These are phyloP conservation scores for Trypoxylus dichotomus DNA, from an alignment of 1,140 invertebrate species.

Conservation along the genomic window DNA sequence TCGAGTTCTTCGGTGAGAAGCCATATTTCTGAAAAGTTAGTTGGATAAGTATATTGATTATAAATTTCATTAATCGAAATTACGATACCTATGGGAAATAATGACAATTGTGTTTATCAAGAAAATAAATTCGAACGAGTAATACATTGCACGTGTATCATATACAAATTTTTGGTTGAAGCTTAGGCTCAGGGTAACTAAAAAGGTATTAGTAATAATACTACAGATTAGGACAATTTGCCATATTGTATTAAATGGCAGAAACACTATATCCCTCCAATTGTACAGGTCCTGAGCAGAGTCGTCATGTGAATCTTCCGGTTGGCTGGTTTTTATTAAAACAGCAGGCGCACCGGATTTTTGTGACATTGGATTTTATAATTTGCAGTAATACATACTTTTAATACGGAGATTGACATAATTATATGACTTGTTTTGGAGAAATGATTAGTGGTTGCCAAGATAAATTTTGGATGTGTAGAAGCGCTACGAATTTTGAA, in stretches of 20 bases:
- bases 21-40: constrained; percentile 7
- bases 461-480: too few relatives aligned
- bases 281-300: not conserved
- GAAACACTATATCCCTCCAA: constrained; percentile 26
- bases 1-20: not conserved
- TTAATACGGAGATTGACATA: too few relatives aligned
- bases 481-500: too few relatives aligned
- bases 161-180: not conserved
- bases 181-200: not conserved
- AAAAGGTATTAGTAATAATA: not conserved
- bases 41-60: not conserved
- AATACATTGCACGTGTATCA: not conserved
- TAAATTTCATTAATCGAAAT: too few relatives aligned
- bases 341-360: not conserved
- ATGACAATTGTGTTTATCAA: constrained; percentile 12
- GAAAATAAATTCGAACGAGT: not conserved
- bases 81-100: constrained; percentile 17
- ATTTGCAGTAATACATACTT: too few relatives aligned
- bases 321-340: not conserved
- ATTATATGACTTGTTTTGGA: too few relatives aligned
- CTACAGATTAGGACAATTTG: not conserved
- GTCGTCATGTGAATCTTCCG: not conserved
- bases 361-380: not conserved
- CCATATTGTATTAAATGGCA: constrained; percentile 26
- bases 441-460: too few relatives aligned